These are phyloP conservation scores for Cotesia glomerata DNA, from an alignment of 1,140 invertebrate species.

Conservation along the genomic window DNA sequence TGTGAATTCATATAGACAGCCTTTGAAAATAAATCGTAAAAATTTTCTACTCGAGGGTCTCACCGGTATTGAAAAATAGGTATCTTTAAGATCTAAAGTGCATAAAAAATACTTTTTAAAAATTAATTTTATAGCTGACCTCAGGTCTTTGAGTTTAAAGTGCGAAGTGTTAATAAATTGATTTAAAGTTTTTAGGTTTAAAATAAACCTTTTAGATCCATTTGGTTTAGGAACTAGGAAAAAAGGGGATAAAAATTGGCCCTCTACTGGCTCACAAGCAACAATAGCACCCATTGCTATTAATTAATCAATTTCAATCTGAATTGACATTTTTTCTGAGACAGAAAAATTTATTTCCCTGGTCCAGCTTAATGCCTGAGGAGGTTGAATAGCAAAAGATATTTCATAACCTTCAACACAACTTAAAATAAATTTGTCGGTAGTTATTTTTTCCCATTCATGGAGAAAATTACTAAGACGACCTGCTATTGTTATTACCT, in stretches of 20 bases:
- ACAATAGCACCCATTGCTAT: not conserved
- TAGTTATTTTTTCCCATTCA: not conserved
- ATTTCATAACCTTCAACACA: not conserved
- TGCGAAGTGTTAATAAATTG: not conserved
- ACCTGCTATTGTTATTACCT: conserved; percentile 11
- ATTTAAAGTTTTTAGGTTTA: not conserved
- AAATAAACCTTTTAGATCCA: not conserved
- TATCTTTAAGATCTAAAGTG: not conserved
- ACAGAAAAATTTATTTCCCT: not conserved
- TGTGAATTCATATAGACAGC: too few relatives aligned
- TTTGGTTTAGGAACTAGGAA: not conserved
- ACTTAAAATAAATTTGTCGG: not conserved
- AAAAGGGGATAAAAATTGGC: not conserved
- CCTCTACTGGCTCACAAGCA: not conserved
- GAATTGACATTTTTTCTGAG: not conserved
- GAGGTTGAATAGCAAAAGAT: not conserved
- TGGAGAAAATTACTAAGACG: conserved; percentile 13
- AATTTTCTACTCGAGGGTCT: not conserved
- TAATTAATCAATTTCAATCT: not conserved
- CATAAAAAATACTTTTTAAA: not conserved
- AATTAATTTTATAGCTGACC: not conserved
- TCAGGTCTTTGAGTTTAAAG: not conserved
- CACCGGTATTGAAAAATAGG: not conserved
- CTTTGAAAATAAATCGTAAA: not conserved
- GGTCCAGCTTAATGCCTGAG: not conserved